phyloP scores from a whole-genome alignment of 2,113 vertebrate species.

The Notarius lentiginosus region DNA sequence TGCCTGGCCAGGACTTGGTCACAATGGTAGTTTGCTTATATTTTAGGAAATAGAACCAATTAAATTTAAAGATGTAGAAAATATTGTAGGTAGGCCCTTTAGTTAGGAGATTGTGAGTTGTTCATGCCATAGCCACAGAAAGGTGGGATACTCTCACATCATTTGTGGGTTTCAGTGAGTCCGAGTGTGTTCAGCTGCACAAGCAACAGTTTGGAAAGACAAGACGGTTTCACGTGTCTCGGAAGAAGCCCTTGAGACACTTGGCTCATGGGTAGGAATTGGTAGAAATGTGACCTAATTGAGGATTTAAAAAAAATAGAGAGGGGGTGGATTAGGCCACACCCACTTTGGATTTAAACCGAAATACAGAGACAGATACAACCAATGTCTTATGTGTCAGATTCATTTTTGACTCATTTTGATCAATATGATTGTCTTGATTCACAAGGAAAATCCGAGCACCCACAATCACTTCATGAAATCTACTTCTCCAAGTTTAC shows the following conservation, averaged over 20 bases:
- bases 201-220: too few relatives aligned
- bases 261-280: too few relatives aligned
- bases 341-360: neutral
- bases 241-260: too few relatives aligned
- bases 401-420: neutral
- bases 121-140: too few relatives aligned
- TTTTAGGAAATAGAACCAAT: neutral
- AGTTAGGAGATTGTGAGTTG: too few relatives aligned
- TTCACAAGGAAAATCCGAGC: neutral
- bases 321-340: neutral
- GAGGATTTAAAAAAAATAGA: too few relatives aligned
- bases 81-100: neutral
- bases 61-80: neutral
- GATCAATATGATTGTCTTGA: neutral
- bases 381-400: neutral
- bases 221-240: too few relatives aligned
- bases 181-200: too few relatives aligned
- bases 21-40: neutral
- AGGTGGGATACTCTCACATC: too few relatives aligned
- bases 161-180: too few relatives aligned
- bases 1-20: neutral
- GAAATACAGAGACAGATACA: neutral
- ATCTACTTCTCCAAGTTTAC: conserved; percentile 6
- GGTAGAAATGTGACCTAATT: too few relatives aligned
- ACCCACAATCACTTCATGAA: neutral